Percentiles rank a stretch among this genome's conserved stretches.
Conservation (phyloP, 2,888 invertebrate species). For the Chalcis sispes region DNA sequence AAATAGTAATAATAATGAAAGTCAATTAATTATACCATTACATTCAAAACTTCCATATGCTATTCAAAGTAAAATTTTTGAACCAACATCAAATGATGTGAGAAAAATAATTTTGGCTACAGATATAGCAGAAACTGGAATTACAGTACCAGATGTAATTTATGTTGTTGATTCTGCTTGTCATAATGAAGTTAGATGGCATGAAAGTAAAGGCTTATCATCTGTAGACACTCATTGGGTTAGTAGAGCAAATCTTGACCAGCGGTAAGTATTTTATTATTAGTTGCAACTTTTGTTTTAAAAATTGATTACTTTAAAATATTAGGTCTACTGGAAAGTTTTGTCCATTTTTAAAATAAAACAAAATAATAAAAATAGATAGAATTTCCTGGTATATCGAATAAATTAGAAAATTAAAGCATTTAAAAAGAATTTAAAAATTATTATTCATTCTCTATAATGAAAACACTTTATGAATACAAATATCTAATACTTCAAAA, state of each 20-base stretch:
- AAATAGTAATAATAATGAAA: neutral
- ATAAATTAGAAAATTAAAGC: too few species aligned
- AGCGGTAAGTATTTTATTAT: constrained; percentile 76
- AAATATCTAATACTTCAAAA: too few species aligned
- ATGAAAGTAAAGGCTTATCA: constrained; percentile 76
- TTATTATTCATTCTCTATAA: too few species aligned
- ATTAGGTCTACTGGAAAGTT: too few species aligned
- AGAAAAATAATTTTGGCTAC: constrained; percentile 85
- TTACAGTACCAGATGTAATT: constrained; percentile 85
- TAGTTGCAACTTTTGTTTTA: too few species aligned
- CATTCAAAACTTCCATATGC: constrained; percentile 78
- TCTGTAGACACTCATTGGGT: constrained; percentile 80
- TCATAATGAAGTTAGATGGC: constrained; percentile 79
- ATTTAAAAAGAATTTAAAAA: too few species aligned
- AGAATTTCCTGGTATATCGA: too few species aligned
- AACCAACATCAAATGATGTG: constrained; percentile 75
- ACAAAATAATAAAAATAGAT: too few species aligned
- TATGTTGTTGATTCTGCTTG: constrained; percentile 83
- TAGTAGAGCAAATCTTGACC: constrained; percentile 80
- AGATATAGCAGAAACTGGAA: constrained; percentile 84
- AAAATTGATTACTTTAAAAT: too few species aligned
- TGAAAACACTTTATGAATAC: too few species aligned
- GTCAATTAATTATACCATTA: constrained; percentile 77
- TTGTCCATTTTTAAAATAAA: neutral
- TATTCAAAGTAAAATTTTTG: constrained; percentile 67